Conservation (phyloP, 1,140 invertebrate species). For the Drosophila simulans region DNA sequence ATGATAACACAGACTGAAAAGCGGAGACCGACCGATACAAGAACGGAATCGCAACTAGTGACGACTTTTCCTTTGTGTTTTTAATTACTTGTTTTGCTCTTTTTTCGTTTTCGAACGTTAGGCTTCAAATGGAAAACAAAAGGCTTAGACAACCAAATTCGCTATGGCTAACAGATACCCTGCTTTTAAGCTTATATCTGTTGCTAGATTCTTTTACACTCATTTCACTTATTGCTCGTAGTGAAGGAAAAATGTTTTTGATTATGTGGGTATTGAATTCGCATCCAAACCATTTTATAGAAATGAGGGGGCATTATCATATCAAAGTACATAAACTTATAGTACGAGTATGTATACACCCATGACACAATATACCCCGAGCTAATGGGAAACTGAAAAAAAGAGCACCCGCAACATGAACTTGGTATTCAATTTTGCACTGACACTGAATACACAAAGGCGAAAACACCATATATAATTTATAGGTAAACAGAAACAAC, state of each 20-base stretch:
- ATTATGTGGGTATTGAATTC: too few relatives aligned
- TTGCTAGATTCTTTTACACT: too few relatives aligned
- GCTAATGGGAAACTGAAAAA: neutral
- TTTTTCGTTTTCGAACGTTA: conserved; percentile 3
- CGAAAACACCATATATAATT: conserved; percentile 22
- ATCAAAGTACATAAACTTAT: too few relatives aligned
- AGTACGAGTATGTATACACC: too few relatives aligned
- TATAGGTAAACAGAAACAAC: conserved; percentile 54
- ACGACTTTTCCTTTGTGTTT: conserved; percentile 9
- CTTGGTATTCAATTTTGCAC: conserved; percentile 44
- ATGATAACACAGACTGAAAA: neutral
- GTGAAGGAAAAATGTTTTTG: too few relatives aligned
- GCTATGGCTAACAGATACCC: neutral
- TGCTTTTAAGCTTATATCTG: too few relatives aligned
- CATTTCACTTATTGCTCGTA: too few relatives aligned
- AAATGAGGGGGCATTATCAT: neutral
- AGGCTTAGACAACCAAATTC: neutral
- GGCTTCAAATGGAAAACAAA: conserved; percentile 43
- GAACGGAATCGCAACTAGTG: conserved; percentile 11
- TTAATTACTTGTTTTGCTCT: conserved; percentile 10
- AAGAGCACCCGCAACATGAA: conserved; percentile 24
- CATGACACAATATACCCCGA: neutral
- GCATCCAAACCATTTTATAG: neutral
- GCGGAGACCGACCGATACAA: neutral
- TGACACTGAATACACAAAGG: conserved; percentile 40